Percentiles rank a stretch among this genome's conserved stretches.
Conservation (phyloP, 2,797 vertebrate species). For the Sebastes kiyomatsui region DNA sequence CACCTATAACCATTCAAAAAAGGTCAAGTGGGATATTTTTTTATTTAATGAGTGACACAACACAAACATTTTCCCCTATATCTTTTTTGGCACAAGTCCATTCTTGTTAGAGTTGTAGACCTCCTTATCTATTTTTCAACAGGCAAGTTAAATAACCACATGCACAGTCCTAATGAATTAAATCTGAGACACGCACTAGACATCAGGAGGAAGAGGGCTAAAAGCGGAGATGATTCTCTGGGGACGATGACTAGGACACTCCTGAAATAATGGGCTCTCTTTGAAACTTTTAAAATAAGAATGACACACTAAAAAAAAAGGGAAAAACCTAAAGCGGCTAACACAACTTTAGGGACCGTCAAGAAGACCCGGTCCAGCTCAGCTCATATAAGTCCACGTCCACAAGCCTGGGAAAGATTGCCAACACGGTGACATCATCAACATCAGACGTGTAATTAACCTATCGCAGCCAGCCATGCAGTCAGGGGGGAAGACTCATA, state of each 20-base stretch:
- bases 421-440: constrained; percentile 79
- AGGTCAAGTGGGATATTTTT: constrained; percentile 4
- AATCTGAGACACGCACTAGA: constrained; percentile 44
- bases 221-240: background rate
- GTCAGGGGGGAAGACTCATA: constrained; percentile 76
- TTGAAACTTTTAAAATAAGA: background rate
- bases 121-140: constrained; percentile 52
- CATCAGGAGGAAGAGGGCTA: background rate
- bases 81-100: constrained; percentile 54
- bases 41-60: constrained; percentile 4
- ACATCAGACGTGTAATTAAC: constrained; percentile 84
- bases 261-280: background rate
- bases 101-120: constrained; percentile 55
- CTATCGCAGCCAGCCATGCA: constrained; percentile 72
- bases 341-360: background rate
- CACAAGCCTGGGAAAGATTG: constrained; percentile 61
- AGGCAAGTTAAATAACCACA: constrained; percentile 62
- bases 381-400: constrained; percentile 35
- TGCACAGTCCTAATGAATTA: constrained; percentile 55
- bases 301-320: background rate
- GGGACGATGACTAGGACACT: background rate
- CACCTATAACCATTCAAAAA: constrained; percentile 10
- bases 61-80: background rate
- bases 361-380: constrained; percentile 8
- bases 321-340: background rate